phyloP scores from a whole-genome alignment of 2,113 vertebrate species.

The Phyllostomus discolor region DNA sequence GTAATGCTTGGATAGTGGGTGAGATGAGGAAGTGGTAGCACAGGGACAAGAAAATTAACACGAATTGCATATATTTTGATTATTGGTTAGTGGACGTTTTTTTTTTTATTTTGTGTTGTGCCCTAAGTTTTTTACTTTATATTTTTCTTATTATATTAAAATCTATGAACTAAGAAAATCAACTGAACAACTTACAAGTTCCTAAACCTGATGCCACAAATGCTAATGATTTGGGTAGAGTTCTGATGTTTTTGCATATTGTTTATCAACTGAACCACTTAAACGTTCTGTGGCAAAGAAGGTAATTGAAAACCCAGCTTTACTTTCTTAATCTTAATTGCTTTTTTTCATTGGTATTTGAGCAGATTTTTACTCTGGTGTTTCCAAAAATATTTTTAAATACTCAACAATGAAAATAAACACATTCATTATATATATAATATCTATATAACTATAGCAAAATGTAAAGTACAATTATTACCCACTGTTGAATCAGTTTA shows the following conservation, averaged over 20 bases:
- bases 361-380: neutral
- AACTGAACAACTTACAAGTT: neutral
- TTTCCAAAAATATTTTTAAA: conserved; percentile 15
- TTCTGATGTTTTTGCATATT: neutral
- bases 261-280: neutral
- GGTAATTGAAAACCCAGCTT: neutral
- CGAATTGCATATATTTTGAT: neutral
- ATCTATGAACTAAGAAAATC: neutral
- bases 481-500: conserved; percentile 11
- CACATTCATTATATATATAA: neutral
- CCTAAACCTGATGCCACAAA: neutral
- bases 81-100: neutral
- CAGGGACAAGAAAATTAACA: neutral
- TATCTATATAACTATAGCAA: neutral
- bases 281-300: neutral
- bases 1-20: neutral
- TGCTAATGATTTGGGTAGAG: neutral
- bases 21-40: neutral
- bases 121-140: neutral
- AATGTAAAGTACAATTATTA: neutral
- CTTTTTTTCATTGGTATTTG: neutral
- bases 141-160: neutral
- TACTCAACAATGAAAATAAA: neutral
- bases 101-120: neutral
- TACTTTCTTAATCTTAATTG: neutral